phyloP scores from a whole-genome alignment of 2,797 vertebrate genomes.

The Propithecus perrieri region DNA sequence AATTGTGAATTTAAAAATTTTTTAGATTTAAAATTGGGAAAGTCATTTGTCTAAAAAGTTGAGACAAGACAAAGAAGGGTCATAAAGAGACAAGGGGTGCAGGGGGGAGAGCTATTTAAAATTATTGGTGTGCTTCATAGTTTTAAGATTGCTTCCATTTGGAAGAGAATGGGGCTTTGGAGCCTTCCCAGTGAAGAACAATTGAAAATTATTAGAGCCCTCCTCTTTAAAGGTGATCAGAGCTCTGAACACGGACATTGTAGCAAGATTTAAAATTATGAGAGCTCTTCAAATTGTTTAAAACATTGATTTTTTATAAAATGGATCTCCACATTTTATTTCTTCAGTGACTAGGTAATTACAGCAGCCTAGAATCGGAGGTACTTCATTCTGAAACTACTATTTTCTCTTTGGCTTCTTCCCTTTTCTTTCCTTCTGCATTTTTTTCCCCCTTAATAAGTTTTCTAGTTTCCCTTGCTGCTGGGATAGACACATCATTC shows the following conservation, averaged over 20 bases:
- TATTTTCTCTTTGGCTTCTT: conserved; percentile 56
- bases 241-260: conserved; percentile 67
- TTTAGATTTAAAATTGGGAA: conserved; percentile 21
- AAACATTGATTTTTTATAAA: conserved; percentile 88
- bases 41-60: conserved; percentile 15
- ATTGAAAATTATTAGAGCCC: conserved; percentile 81
- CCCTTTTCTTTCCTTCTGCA: conserved; percentile 46
- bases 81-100: background rate
- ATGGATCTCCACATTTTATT: conserved; percentile 85
- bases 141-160: conserved; percentile 80
- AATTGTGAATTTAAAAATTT: background rate
- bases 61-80: conserved; percentile 9
- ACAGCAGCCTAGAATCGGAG: conserved; percentile 69
- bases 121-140: conserved; percentile 67
- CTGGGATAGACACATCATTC: conserved; percentile 83
- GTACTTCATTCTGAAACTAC: conserved; percentile 72
- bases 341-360: conserved; percentile 84
- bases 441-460: conserved; percentile 68
- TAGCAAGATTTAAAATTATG: conserved; percentile 83
- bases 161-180: conserved; percentile 57
- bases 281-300: conserved; percentile 85
- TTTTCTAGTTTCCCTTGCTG: conserved; percentile 78
- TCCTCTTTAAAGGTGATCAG: conserved; percentile 82
- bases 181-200: conserved; percentile 72
- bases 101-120: conserved; percentile 48